These are phyloP conservation scores for Zaprionus vittiger DNA, from an alignment of 1,140 invertebrate species.

Conservation along the genomic window DNA sequence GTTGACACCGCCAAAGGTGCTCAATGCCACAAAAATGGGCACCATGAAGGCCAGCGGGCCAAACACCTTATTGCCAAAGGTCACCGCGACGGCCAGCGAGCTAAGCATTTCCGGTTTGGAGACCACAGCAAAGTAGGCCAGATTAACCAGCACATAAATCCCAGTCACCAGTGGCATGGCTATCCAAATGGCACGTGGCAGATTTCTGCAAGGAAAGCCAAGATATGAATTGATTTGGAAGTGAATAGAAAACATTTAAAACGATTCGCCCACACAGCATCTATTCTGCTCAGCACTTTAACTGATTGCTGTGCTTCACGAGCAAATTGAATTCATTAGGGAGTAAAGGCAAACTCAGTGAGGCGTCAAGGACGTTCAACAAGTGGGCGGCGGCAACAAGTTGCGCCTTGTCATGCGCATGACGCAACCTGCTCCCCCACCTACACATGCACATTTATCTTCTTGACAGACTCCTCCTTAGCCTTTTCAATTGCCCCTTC, in stretches of 20 bases:
- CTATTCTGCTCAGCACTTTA: slow-evolving; percentile 52
- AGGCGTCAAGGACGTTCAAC: slow-evolving; percentile 65
- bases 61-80: slow-evolving; percentile 92
- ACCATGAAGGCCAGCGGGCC: slow-evolving; percentile 91
- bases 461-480: slow-evolving; percentile 26
- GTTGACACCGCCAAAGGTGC: slow-evolving; percentile 94
- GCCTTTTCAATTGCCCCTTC: slow-evolving; percentile 2
- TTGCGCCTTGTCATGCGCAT: slow-evolving; percentile 61
- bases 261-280: slow-evolving; percentile 18
- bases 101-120: slow-evolving; percentile 90
- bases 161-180: slow-evolving; percentile 93
- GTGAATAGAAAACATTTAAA: slow-evolving; percentile 18
- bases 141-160: slow-evolving; percentile 94
- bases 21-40: slow-evolving; percentile 94
- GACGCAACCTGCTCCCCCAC: slow-evolving; percentile 45
- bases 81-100: slow-evolving; percentile 93
- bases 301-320: slow-evolving; percentile 60
- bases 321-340: slow-evolving; percentile 79
- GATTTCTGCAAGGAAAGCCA: slow-evolving; percentile 87
- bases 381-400: slow-evolving; percentile 68
- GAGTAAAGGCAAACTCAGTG: slow-evolving; percentile 15
- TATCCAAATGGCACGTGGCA: slow-evolving; percentile 94
- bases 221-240: slow-evolving; percentile 28
- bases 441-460: slow-evolving; percentile 52
- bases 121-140: slow-evolving; percentile 95